phyloP scores from a whole-genome alignment of 2,113 vertebrate genomes.

The Genyomyrus donnyi region DNA sequence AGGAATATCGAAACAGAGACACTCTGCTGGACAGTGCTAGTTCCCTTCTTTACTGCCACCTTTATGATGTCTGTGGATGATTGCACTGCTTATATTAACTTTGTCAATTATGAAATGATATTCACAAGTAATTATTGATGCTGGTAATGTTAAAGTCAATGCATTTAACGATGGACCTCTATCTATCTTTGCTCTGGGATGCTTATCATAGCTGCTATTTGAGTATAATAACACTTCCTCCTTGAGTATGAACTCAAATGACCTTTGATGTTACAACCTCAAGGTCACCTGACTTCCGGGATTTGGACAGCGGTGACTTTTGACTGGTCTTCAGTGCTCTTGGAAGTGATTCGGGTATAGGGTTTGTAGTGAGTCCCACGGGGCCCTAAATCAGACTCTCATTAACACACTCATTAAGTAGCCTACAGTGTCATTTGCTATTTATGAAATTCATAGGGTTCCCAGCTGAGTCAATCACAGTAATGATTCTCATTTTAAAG shows the following conservation, averaged over 20 bases:
- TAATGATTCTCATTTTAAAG: slow-evolving; percentile 4
- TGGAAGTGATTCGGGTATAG: not conserved
- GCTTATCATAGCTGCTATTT: not conserved
- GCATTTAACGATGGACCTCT: not conserved
- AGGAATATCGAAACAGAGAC: not conserved
- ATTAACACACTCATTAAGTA: slow-evolving; percentile 4
- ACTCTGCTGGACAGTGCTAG: not conserved
- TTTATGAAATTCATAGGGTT: slow-evolving; percentile 13
- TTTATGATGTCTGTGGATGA: not conserved
- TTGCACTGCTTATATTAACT: not conserved
- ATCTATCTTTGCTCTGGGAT: not conserved
- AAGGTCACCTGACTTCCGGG: not conserved
- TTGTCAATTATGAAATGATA: not conserved
- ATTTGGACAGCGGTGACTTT: not conserved
- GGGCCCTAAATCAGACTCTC: slow-evolving; percentile 8
- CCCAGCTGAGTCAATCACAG: not conserved
- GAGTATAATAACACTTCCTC: not conserved
- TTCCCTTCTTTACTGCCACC: not conserved
- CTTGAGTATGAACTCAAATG: not conserved
- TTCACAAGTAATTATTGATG: not conserved
- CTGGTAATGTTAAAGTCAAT: not conserved
- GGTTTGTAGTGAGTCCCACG: not conserved
- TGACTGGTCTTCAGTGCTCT: not conserved
- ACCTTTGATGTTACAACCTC: not conserved
- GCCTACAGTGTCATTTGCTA: slow-evolving; percentile 8